Evolutionary conservation across 1,140 invertebrate species (phyloP).

Genomic region (Araneus ventricosus): DNA sequence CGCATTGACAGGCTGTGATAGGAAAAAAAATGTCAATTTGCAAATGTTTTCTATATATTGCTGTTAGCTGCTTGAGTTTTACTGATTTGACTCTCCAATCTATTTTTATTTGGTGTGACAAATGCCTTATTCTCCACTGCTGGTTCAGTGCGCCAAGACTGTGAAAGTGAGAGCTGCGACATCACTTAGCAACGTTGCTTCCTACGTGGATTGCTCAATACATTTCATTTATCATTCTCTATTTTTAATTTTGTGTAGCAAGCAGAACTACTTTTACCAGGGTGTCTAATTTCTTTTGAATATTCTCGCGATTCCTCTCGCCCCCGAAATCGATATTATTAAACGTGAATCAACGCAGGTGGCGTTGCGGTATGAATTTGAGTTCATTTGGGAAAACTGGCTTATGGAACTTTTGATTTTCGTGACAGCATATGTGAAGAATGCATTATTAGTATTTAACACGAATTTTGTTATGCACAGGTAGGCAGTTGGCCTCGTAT

Average conservation of each 20-base stretch:
- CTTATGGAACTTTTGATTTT: too few species aligned
- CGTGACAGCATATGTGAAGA: too few species aligned
- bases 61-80: slow-evolving; percentile 45
- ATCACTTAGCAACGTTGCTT: slow-evolving; percentile 54
- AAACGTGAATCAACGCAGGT: background rate
- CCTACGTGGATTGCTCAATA: slow-evolving; percentile 46
- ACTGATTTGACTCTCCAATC: slow-evolving; percentile 48
- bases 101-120: slow-evolving; percentile 47
- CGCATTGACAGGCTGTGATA: slow-evolving; percentile 66
- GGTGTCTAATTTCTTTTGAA: background rate
- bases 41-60: slow-evolving; percentile 7
- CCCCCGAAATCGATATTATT: too few species aligned
- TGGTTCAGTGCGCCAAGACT: slow-evolving; percentile 66
- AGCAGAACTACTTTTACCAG: slow-evolving; percentile 19
- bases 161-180: slow-evolving; percentile 21
- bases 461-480: too few species aligned
- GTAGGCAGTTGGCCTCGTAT: too few species aligned
- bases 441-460: too few species aligned
- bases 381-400: too few species aligned
- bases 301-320: too few species aligned
- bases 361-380: background rate
- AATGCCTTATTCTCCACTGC: slow-evolving; percentile 70
- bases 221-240: slow-evolving; percentile 34
- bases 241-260: slow-evolving; percentile 26
- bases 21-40: background rate